These are phyloP conservation scores for Cephus sareptanus DNA, from an alignment of 2,888 invertebrate genomes.

Conservation along the genomic window DNA sequence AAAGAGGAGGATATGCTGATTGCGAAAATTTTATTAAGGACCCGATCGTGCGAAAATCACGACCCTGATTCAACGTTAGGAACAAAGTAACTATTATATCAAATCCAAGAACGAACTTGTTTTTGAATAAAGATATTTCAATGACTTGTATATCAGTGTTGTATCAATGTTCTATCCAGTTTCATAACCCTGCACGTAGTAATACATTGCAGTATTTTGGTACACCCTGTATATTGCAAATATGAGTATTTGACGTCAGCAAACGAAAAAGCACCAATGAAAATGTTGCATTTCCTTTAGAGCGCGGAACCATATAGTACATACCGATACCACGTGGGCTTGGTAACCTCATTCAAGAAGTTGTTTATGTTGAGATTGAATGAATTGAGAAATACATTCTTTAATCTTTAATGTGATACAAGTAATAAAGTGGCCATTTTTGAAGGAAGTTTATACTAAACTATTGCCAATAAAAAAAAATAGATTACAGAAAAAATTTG, in stretches of 20 bases:
- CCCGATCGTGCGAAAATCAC: not conserved
- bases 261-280: not conserved
- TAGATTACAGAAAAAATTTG: not conserved
- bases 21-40: not conserved
- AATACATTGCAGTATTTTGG: not conserved
- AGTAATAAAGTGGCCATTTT: not conserved
- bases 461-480: slow-evolving; percentile 10
- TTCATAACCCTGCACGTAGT: not conserved
- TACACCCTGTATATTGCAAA: not conserved
- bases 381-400: not conserved
- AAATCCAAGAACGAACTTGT: not conserved
- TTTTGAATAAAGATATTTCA: not conserved
- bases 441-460: not conserved
- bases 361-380: not conserved
- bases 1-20: not conserved
- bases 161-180: not conserved
- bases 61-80: not conserved
- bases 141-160: not conserved
- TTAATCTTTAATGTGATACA: not conserved
- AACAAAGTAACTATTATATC: not conserved
- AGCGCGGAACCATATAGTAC: not conserved
- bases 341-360: not conserved
- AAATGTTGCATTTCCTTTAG: not conserved
- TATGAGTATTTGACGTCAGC: not conserved
- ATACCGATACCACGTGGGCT: not conserved